Evolutionary conservation across 2,888 invertebrate species (phyloP).

Genomic region (Latrodectus hesperus): DNA sequence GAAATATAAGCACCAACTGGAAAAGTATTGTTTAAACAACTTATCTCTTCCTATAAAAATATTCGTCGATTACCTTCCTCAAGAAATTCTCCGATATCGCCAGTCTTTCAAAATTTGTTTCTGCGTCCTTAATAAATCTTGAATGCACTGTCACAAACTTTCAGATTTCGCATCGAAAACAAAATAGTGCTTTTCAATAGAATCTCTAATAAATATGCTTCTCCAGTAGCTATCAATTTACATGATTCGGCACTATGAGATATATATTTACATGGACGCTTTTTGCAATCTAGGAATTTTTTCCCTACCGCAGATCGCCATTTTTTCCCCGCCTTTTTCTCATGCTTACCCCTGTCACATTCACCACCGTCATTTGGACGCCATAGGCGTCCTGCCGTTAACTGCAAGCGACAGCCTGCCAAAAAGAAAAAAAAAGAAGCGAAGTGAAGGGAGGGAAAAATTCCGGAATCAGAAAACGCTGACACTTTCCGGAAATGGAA

Average conservation of each 20-base stretch:
- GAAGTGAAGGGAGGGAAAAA: neutral
- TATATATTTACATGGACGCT: neutral
- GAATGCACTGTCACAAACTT: too few relatives aligned
- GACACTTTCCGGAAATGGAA: slow-evolving; percentile 53
- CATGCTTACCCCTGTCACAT: slow-evolving; percentile 32
- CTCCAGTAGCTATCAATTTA: neutral
- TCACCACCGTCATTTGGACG: slow-evolving; percentile 42
- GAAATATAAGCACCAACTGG: too few relatives aligned
- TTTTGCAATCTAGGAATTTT: neutral
- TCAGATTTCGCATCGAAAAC: neutral
- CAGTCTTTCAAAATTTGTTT: too few relatives aligned
- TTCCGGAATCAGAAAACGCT: slow-evolving; percentile 32
- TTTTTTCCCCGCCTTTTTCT: slow-evolving; percentile 12
- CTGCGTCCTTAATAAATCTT: too few relatives aligned
- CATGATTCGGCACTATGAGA: neutral
- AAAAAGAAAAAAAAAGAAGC: neutral
- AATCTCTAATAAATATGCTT: neutral
- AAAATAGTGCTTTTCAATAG: neutral
- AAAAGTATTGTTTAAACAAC: too few relatives aligned
- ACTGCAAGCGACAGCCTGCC: slow-evolving; percentile 54
- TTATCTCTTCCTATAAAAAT: too few relatives aligned
- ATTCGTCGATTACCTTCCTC: too few relatives aligned
- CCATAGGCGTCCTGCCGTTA: slow-evolving; percentile 22
- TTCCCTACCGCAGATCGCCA: slow-evolving; percentile 2
- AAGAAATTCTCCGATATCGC: too few relatives aligned